Percentiles rank a stretch among this genome's conserved stretches.
Conservation (phyloP, 2,797 vertebrate species). For the Hydrolagus colliei region DNA sequence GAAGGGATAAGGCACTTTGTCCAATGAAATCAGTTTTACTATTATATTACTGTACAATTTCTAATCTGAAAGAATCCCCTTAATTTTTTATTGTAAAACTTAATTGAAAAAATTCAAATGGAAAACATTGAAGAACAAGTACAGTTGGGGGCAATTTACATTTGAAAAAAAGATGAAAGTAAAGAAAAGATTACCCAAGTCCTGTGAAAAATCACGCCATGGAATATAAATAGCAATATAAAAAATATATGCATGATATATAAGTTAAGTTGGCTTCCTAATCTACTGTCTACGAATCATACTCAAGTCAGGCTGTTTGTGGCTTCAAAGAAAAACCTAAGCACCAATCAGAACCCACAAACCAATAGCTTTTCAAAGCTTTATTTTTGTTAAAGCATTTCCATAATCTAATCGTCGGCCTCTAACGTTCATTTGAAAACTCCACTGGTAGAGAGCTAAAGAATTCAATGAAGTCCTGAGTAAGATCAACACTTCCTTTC, state of each 20-base stretch:
- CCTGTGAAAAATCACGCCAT: too few relatives aligned
- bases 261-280: neutral
- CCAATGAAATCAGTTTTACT: too few relatives aligned
- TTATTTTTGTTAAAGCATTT: slow-evolving; percentile 43
- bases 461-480: neutral
- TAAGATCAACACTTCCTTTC: neutral
- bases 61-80: too few relatives aligned
- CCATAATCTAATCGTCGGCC: slow-evolving; percentile 44
- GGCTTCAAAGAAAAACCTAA: slow-evolving; percentile 42
- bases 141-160: too few relatives aligned
- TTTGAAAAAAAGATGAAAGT: too few relatives aligned
- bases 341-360: neutral
- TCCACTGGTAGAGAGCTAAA: neutral
- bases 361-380: neutral
- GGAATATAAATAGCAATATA: too few relatives aligned
- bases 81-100: too few relatives aligned
- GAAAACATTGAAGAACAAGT: too few relatives aligned
- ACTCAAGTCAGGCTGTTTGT: slow-evolving; percentile 28
- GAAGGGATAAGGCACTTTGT: too few relatives aligned
- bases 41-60: too few relatives aligned
- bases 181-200: too few relatives aligned
- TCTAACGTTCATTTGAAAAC: slow-evolving; percentile 9
- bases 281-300: neutral
- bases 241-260: neutral
- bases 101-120: too few relatives aligned